Conservation (phyloP, 2,797 vertebrate species). For the Lacerta bilineata region DNA sequence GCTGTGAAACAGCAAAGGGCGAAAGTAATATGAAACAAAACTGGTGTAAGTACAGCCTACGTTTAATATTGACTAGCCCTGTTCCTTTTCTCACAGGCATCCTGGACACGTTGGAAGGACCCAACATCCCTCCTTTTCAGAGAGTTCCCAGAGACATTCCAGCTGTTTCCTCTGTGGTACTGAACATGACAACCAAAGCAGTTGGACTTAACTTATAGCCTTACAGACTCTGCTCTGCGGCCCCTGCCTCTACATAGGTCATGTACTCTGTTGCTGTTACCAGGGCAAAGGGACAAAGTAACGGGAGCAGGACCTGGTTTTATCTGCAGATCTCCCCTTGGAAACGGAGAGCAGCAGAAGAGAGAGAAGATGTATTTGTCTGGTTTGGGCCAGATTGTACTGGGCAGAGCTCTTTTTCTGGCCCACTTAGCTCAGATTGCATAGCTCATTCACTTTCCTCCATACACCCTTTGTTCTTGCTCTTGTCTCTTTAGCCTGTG, state of each 20-base stretch:
- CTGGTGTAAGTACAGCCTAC: not conserved
- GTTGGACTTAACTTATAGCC: slow-evolving; percentile 74
- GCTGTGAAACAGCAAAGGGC: not conserved
- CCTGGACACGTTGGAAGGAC: slow-evolving; percentile 91
- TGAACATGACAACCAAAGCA: slow-evolving; percentile 84
- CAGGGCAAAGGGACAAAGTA: slow-evolving; percentile 63
- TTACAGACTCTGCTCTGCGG: slow-evolving; percentile 69
- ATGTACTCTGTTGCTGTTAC: slow-evolving; percentile 57
- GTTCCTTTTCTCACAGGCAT: slow-evolving; percentile 81
- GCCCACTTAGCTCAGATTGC: slow-evolving; percentile 65
- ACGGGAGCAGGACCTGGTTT: slow-evolving; percentile 44
- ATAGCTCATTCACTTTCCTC: slow-evolving; percentile 50
- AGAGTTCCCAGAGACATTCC: slow-evolving; percentile 92
- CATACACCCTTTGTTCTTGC: slow-evolving; percentile 56
- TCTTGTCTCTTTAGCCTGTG: slow-evolving; percentile 61
- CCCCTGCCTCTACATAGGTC: slow-evolving; percentile 57
- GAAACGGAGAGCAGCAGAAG: slow-evolving; percentile 46
- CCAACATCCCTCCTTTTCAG: slow-evolving; percentile 89
- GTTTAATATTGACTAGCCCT: not conserved
- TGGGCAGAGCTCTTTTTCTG: slow-evolving; percentile 57
- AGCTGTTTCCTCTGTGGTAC: slow-evolving; percentile 69
- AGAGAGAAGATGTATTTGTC: slow-evolving; percentile 44
- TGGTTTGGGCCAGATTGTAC: slow-evolving; percentile 41
- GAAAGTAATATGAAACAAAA: not conserved
- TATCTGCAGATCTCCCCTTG: slow-evolving; percentile 53